Evolutionary conservation across 2,797 vertebrate genomes (phyloP).

Genomic region (Hoplostethus atlanticus): DNA sequence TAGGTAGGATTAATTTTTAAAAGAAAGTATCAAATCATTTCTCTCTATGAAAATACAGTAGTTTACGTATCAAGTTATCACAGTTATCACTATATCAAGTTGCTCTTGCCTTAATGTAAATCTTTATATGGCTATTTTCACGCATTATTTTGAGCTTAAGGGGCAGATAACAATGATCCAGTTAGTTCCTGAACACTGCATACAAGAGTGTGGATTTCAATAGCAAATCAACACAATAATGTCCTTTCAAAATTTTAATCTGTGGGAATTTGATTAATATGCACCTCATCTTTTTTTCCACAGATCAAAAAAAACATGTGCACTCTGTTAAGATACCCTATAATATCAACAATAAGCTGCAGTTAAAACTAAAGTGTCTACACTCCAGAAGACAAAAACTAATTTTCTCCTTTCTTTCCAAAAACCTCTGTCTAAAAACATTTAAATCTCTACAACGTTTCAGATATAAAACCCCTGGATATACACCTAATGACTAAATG

Average conservation of each 20-base stretch:
- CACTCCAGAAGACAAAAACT: slow-evolving; percentile 20
- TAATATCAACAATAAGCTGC: slow-evolving; percentile 44
- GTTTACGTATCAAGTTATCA: slow-evolving; percentile 73
- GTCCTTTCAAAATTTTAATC: slow-evolving; percentile 30
- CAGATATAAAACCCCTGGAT: slow-evolving; percentile 57
- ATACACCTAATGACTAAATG: slow-evolving; percentile 77
- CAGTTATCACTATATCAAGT: slow-evolving; percentile 62
- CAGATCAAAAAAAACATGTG: slow-evolving; percentile 60
- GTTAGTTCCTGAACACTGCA: slow-evolving; percentile 65
- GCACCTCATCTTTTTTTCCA: slow-evolving; percentile 34
- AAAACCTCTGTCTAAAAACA: slow-evolving; percentile 38
- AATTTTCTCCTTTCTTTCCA: slow-evolving; percentile 48
- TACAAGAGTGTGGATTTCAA: slow-evolving; percentile 60
- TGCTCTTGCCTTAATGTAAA: slow-evolving; percentile 50
- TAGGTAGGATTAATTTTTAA: slow-evolving; percentile 65
- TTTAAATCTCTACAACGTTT: slow-evolving; percentile 52
- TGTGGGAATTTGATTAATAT: slow-evolving; percentile 52
- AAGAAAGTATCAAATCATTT: slow-evolving; percentile 69
- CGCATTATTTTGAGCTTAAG: slow-evolving; percentile 64
- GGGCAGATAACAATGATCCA: slow-evolving; percentile 68
- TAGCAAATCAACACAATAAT: slow-evolving; percentile 57
- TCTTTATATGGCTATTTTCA: slow-evolving; percentile 51
- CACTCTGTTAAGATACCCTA: slow-evolving; percentile 58
- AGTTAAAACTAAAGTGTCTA: slow-evolving; percentile 51
- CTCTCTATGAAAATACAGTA: slow-evolving; percentile 63